phyloP scores from a whole-genome alignment of 1,140 invertebrate genomes.

The Cyrtorhinus lividipennis region DNA sequence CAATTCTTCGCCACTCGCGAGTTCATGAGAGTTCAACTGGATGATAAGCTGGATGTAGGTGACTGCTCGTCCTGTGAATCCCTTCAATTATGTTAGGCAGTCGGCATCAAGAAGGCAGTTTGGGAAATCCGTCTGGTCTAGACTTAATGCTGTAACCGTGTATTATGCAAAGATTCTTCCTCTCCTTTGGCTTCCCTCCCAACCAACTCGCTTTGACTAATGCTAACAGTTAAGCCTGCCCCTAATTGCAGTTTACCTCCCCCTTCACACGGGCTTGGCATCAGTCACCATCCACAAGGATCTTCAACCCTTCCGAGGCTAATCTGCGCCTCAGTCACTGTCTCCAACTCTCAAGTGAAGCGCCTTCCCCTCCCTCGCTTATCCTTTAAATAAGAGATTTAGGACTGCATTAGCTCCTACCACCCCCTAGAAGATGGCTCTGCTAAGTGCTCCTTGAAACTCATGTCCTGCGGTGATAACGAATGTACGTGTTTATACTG shows the following conservation, averaged over 20 bases:
- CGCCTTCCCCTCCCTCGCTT: not conserved
- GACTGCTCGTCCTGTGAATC: too few species aligned
- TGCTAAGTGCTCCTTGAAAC: not conserved
- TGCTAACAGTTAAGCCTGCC: slow-evolving; percentile 10
- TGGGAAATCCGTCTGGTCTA: too few species aligned
- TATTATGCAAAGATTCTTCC: not conserved
- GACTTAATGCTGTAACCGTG: not conserved
- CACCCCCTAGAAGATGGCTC: not conserved
- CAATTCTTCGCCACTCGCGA: too few species aligned
- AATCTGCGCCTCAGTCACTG: not conserved
- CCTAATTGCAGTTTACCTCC: slow-evolving; percentile 12
- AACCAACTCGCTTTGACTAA: slow-evolving; percentile 4
- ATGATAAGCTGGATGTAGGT: too few species aligned
- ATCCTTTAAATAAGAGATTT: slow-evolving; percentile 3
- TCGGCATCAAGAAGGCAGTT: too few species aligned
- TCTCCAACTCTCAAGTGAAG: not conserved
- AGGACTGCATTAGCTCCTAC: not conserved
- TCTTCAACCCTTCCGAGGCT: not conserved
- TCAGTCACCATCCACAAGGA: not conserved
- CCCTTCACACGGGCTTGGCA: slow-evolving; percentile 8
- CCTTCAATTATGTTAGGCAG: too few species aligned
- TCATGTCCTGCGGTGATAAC: too few species aligned
- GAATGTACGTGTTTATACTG: too few species aligned
- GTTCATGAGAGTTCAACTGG: too few species aligned
- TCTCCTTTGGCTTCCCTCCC: not conserved